phyloP scores from a whole-genome alignment of 2,797 vertebrate species.

The Macropus fuliginosus region DNA sequence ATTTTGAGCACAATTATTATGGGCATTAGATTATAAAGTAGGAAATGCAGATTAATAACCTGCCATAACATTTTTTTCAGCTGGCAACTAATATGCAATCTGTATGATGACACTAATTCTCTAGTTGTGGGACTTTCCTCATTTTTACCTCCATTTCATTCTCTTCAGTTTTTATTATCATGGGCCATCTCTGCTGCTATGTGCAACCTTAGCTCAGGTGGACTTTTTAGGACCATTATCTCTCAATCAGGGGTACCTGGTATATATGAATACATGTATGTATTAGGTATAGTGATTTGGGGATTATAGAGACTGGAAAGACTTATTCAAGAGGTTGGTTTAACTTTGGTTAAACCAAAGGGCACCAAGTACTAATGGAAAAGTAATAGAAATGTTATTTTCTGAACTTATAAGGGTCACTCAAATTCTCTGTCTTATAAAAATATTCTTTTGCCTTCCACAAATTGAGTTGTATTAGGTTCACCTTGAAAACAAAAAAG shows the following conservation, averaged over 20 bases:
- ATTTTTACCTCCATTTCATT: conserved; percentile 3
- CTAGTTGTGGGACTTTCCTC: conserved; percentile 3
- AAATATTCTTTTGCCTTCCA: neutral
- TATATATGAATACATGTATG: neutral
- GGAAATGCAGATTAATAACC: conserved; percentile 54
- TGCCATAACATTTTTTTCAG: conserved; percentile 34
- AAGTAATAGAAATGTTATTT: neutral
- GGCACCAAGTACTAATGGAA: neutral
- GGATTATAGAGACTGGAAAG: neutral
- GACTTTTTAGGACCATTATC: neutral
- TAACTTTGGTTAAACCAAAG: neutral
- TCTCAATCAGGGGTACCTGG: neutral
- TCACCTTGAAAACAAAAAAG: neutral
- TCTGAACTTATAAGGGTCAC: neutral
- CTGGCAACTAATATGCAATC: conserved; percentile 28
- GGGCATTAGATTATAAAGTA: conserved; percentile 29
- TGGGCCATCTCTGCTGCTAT: neutral
- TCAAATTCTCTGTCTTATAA: neutral
- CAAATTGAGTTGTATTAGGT: neutral
- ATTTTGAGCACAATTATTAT: conserved; percentile 54
- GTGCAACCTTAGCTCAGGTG: neutral
- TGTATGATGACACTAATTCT: conserved; percentile 32
- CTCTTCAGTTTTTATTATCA: neutral
- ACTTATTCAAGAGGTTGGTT: neutral
- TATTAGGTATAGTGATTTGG: neutral